These are phyloP conservation scores for Montipora sp. DNA, from an alignment of 64 coral and sea anemone species.

Conservation along the genomic window DNA sequence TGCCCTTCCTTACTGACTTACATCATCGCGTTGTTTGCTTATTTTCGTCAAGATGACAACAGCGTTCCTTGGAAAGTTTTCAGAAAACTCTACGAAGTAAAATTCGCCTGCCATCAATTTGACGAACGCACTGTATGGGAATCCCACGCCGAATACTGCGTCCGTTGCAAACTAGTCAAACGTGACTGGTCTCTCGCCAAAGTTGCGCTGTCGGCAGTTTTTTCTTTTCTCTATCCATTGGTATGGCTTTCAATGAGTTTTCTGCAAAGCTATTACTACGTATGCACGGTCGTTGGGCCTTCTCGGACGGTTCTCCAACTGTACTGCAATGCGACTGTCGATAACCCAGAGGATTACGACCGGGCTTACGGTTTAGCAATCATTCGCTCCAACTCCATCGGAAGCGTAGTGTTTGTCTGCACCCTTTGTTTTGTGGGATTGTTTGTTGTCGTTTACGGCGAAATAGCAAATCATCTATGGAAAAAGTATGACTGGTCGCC, in stretches of 20 bases:
- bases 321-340: background rate
- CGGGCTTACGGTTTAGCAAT: background rate
- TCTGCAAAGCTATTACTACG: slow-evolving; percentile 31
- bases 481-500: background rate
- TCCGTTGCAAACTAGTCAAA: background rate
- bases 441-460: slow-evolving; percentile 26
- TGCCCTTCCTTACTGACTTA: slow-evolving; percentile 45
- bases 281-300: slow-evolving; percentile 4
- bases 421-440: background rate
- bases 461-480: slow-evolving; percentile 9
- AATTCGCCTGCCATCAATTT: slow-evolving; percentile 3
- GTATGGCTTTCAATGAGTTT: slow-evolving; percentile 14
- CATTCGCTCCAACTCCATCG: slow-evolving; percentile 16
- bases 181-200: slow-evolving; percentile 26
- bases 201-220: slow-evolving; percentile 2
- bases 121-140: background rate
- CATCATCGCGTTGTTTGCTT: slow-evolving; percentile 51
- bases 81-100: slow-evolving; percentile 7
- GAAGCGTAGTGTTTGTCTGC: background rate
- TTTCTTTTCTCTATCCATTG: slow-evolving; percentile 19
- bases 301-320: background rate
- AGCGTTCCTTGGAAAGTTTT: slow-evolving; percentile 68
- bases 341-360: background rate
- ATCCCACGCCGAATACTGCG: slow-evolving; percentile 16
- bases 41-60: slow-evolving; percentile 45